phyloP scores from a whole-genome alignment of 1,140 invertebrate genomes.

The Zaprionus camerounensis region DNA sequence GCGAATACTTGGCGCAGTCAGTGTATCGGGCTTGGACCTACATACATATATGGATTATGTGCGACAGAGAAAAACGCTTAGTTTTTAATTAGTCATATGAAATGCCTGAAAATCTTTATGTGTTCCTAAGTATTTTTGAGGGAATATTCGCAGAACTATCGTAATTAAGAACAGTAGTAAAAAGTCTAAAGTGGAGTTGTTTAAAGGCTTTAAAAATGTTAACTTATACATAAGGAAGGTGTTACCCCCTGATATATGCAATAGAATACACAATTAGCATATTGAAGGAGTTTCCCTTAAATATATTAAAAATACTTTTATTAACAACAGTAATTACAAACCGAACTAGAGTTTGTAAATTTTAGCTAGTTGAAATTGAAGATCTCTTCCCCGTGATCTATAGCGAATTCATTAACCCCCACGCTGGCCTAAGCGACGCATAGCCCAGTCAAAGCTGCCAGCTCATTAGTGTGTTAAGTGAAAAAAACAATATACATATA shows the following conservation, averaged over 20 bases:
- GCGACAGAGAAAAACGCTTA: constrained; percentile 9
- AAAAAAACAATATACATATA: background rate
- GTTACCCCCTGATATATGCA: too few species aligned
- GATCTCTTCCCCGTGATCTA: background rate
- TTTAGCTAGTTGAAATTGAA: background rate
- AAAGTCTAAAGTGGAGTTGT: background rate
- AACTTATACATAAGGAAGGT: background rate
- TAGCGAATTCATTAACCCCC: background rate
- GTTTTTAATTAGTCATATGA: constrained; percentile 3
- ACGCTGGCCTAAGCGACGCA: background rate
- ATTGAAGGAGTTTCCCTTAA: background rate
- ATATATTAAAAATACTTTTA: background rate
- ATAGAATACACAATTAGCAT: background rate
- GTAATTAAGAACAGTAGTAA: background rate
- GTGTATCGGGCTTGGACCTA: background rate
- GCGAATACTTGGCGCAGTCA: constrained; percentile 24
- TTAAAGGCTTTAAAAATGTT: background rate
- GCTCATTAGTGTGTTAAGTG: constrained; percentile 8
- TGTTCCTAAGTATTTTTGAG: background rate
- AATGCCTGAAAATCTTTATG: background rate
- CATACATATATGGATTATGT: constrained; percentile 24
- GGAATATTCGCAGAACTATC: background rate
- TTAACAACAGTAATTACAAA: background rate
- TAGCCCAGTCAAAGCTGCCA: background rate
- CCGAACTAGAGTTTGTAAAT: background rate